phyloP scores from a whole-genome alignment of 1,140 invertebrate species.

The Teleogryllus occipitalis region DNA sequence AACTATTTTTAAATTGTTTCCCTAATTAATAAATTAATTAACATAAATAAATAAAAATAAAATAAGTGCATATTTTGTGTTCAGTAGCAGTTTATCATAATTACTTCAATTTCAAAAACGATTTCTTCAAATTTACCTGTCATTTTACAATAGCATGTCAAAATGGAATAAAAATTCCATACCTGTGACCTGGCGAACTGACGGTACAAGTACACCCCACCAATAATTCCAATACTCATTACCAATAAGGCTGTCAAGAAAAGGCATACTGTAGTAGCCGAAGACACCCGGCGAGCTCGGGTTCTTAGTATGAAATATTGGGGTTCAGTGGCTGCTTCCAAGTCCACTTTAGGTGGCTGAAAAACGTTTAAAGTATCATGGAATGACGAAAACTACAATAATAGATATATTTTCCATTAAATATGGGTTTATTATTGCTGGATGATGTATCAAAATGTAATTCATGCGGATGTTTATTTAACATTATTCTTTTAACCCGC shows the following conservation, averaged over 20 bases:
- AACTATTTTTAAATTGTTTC: too few relatives aligned
- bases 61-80: not conserved
- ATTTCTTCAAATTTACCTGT: not conserved
- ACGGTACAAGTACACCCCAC: constrained; percentile 68
- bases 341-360: constrained; percentile 28
- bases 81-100: not conserved
- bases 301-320: constrained; percentile 36
- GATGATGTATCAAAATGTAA: too few relatives aligned
- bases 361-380: constrained; percentile 14
- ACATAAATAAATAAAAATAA: constrained; percentile 14
- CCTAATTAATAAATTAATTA: not conserved
- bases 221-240: constrained; percentile 63
- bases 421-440: too few relatives aligned
- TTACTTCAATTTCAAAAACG: not conserved
- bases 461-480: too few relatives aligned
- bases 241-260: constrained; percentile 61
- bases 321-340: constrained; percentile 33
- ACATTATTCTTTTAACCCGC: too few relatives aligned
- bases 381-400: not conserved
- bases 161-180: not conserved
- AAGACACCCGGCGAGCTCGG: constrained; percentile 45
- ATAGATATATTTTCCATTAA: not conserved
- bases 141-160: not conserved
- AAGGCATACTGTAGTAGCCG: constrained; percentile 58
- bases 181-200: constrained; percentile 48